Evolutionary conservation across 2,797 vertebrate species (phyloP), one percentile per base, ranked within the genome.

Genomic region (Xerus rutilus): DNA sequence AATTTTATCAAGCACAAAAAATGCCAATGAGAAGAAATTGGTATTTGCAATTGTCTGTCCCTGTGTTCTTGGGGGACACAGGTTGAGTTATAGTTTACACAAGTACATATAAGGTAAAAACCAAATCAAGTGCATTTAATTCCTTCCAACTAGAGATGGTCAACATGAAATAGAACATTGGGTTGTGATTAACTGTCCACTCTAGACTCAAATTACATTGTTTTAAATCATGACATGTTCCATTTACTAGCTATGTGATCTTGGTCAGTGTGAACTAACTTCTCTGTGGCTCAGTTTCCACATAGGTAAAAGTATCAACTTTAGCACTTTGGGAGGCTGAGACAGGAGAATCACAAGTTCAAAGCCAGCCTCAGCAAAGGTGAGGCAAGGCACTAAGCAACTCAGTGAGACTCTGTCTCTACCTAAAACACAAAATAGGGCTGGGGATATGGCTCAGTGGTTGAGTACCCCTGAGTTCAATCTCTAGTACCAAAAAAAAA

Each of bases 1-100:
- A 87, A 43, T 90, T 95, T 78, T 87, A 86, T 64, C 65, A 87
- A 90, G 67, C n/a, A 62, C 18, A 35, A 92, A 93, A 90, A 76
- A 95, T 47, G 32, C 3, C 89, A 91, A 83, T 10, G 7, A 86
- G 74, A 65, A 91, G 84, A 92, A 78, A 70, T 70, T 83, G 43
- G 78, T 65, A 74, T 94, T 86, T 91, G 78, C 65, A 92, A 57
- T 73, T 73, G 25, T 39, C 2, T 86, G 0, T 14, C 20, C 43
- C 25, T 91, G 11, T 91, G 54, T 57, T 62, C 35, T 72, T 62
- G 23, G 59, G 59, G 59, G 21, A 25, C 8, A 23, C 2, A 18
- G 23, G 21, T 62, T 23, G 59, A 65, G 45, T 43, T 88, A 69
- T 79, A 21, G 70, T 43, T 84, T 88, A 91, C 35, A 5, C 45